phyloP scores from a whole-genome alignment of 2,888 invertebrate genomes.

The Lamellibrachia columna region DNA sequence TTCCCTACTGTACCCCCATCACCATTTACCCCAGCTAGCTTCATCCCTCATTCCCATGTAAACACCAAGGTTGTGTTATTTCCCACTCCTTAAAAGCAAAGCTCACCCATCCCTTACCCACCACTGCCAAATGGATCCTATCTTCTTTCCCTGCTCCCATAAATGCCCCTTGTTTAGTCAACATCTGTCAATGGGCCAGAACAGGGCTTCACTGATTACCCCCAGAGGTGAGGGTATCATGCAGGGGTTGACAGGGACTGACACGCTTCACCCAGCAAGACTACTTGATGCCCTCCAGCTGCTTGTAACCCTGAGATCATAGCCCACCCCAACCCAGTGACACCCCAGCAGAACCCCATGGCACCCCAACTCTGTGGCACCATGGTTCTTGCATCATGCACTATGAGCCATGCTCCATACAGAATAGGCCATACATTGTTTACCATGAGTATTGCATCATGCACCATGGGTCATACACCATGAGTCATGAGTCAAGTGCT shows the following conservation, averaged over 20 bases:
- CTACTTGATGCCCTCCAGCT: neutral
- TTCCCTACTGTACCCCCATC: neutral
- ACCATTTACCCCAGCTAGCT: neutral
- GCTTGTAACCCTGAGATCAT: neutral
- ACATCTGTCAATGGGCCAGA: neutral
- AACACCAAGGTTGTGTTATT: neutral
- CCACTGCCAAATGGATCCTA: neutral
- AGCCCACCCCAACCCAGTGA: neutral
- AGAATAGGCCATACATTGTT: too few relatives aligned
- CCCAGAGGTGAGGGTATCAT: neutral
- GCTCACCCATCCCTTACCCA: neutral
- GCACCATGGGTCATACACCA: neutral
- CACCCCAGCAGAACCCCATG: neutral
- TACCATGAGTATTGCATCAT: too few relatives aligned
- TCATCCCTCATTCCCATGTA: constrained; percentile 2
- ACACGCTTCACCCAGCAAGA: neutral
- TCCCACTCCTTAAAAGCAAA: neutral
- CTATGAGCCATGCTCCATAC: too few relatives aligned
- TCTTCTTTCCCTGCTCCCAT: neutral
- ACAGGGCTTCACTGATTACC: neutral
- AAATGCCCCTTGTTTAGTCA: neutral
- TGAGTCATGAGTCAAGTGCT: neutral
- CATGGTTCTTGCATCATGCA: too few relatives aligned
- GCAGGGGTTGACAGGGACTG: neutral
- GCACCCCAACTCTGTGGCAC: neutral